These are phyloP conservation scores for Umimayanthus kanabou DNA, from an alignment of 92 coral and sea anemone genomes.

Conservation along the genomic window DNA sequence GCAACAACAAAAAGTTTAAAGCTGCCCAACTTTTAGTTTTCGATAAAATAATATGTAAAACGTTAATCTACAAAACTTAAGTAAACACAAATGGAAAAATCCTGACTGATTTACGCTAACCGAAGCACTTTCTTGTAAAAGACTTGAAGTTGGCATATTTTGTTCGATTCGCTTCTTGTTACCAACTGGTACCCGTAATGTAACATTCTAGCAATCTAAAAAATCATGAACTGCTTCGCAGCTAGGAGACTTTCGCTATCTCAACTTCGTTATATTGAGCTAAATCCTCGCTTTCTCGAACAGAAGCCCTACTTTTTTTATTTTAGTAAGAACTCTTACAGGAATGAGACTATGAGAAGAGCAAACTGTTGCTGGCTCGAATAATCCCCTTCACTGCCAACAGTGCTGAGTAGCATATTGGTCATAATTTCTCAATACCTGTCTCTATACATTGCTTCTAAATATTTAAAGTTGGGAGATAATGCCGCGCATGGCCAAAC, in stretches of 20 bases:
- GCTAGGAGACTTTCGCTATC: no score
- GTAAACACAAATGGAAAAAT: no score
- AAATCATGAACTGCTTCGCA: no score
- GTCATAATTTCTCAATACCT: no score
- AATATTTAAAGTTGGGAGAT: no score
- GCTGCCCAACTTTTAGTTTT: background rate
- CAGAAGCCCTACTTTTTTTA: background rate
- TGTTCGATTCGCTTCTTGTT: background rate
- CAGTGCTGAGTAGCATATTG: no score
- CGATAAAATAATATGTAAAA: background rate
- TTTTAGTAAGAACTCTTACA: no score
- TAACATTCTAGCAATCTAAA: background rate
- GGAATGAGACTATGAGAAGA: background rate
- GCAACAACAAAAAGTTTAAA: background rate
- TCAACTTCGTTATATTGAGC: no score
- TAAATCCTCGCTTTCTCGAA: background rate
- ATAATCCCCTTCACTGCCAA: no score
- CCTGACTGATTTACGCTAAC: no score
- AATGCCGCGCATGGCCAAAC: no score
- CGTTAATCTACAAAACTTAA: background rate
- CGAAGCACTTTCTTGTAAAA: background rate
- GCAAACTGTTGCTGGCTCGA: background rate
- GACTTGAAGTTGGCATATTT: background rate
- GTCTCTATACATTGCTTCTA: no score
- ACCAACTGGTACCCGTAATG: background rate